Evolutionary conservation across 2,888 invertebrate species (phyloP).

Genomic region (Lycaena phlaeas): DNA sequence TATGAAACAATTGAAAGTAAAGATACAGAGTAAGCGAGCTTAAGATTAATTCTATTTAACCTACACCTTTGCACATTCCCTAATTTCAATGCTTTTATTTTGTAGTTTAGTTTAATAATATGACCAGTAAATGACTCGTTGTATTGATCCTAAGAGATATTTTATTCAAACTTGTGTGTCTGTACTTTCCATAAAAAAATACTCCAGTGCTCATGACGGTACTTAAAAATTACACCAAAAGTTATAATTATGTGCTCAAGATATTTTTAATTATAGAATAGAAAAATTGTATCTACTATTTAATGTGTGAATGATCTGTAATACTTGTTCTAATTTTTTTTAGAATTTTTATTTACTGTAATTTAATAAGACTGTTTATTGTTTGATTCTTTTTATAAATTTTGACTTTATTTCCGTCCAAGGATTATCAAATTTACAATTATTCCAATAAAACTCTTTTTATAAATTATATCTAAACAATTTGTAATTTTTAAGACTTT

Average conservation of each 20-base stretch:
- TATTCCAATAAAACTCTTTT: background rate
- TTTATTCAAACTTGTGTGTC: too few relatives aligned
- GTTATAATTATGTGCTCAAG: background rate
- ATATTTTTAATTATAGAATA: background rate
- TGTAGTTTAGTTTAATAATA: too few relatives aligned
- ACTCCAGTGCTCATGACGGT: slow-evolving; percentile 6
- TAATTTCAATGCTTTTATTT: too few relatives aligned
- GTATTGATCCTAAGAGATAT: too few relatives aligned
- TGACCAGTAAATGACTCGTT: too few relatives aligned
- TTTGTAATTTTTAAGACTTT: background rate
- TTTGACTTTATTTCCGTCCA: slow-evolving; percentile 3
- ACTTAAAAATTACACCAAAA: slow-evolving; percentile 6
- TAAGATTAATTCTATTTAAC: too few relatives aligned
- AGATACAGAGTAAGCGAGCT: too few relatives aligned
- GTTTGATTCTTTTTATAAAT: background rate
- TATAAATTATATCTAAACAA: background rate
- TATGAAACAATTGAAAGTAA: too few relatives aligned
- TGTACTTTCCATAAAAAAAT: too few relatives aligned
- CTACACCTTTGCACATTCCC: too few relatives aligned
- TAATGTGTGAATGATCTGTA: background rate
- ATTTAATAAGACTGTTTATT: slow-evolving; percentile 1
- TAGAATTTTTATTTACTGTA: background rate
- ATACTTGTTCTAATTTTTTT: background rate
- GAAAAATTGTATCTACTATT: background rate
- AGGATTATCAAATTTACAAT: background rate